These are phyloP conservation scores for Chlorocebus sabaeus DNA, from an alignment of 2,113 vertebrate species.

Conservation along the genomic window DNA sequence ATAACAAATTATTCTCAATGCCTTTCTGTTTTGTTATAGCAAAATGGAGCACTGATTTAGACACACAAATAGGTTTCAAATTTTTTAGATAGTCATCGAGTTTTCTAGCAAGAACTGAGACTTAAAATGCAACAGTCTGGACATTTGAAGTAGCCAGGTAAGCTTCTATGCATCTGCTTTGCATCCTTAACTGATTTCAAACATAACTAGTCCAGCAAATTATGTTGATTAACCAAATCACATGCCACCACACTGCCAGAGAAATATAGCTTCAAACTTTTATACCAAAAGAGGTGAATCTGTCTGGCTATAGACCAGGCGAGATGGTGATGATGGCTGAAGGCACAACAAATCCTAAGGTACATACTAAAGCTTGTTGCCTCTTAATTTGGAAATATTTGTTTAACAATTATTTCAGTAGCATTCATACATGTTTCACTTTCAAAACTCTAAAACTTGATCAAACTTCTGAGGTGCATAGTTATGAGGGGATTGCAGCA, in stretches of 20 bases:
- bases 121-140: not conserved
- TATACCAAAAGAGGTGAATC: not conserved
- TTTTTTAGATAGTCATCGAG: not conserved
- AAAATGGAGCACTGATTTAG: not conserved
- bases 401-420: not conserved
- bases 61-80: not conserved
- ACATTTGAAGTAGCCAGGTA: not conserved
- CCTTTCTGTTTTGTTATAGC: not conserved
- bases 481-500: not conserved
- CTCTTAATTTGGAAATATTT: not conserved
- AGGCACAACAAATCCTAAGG: rapidly evolving
- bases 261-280: not conserved
- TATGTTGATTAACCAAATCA: not conserved
- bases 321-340: not conserved
- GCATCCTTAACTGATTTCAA: not conserved
- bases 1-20: not conserved
- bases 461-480: not conserved
- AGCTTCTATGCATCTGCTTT: not conserved
- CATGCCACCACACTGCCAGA: no score
- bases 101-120: not conserved
- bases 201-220: not conserved
- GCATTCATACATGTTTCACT: not conserved
- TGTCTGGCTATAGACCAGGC: not conserved
- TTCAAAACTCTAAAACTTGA: not conserved
- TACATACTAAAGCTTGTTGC: not conserved